Conservation (phyloP, 2,888 invertebrate genomes). For the Lasioglossum leucozonium region DNA sequence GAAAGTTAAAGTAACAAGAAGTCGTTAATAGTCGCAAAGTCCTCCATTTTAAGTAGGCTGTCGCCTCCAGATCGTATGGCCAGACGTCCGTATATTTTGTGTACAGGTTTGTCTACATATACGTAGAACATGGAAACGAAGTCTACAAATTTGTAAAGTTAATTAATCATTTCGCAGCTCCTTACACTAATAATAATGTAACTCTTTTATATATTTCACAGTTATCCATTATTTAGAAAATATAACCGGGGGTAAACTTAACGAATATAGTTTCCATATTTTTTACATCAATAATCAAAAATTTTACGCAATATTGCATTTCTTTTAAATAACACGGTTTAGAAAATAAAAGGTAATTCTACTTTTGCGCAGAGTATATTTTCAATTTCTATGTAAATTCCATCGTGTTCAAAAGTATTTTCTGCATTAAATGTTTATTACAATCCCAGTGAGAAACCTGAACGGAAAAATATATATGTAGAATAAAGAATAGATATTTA, state of each 20-base stretch:
- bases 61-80: background rate
- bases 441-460: too few species aligned
- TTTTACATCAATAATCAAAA: background rate
- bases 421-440: too few species aligned
- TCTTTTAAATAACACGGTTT: too few species aligned
- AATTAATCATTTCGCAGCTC: background rate
- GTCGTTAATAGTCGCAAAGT: background rate
- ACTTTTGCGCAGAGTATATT: background rate
- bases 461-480: too few species aligned
- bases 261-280: background rate
- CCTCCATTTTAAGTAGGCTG: conserved; percentile 3
- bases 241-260: background rate
- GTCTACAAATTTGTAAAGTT: background rate
- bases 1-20: background rate
- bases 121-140: background rate
- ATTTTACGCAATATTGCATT: background rate
- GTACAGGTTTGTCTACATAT: background rate
- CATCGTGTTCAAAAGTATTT: too few species aligned
- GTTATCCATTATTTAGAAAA: background rate
- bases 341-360: too few species aligned
- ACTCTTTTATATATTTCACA: background rate
- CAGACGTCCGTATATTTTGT: background rate
- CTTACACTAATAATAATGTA: background rate
- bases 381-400: background rate
- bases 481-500: too few species aligned